Evolutionary conservation across 2,888 invertebrate genomes (phyloP), one percentile per base, ranked within the genome.

Genomic region (Oeneis ivallda): DNA sequence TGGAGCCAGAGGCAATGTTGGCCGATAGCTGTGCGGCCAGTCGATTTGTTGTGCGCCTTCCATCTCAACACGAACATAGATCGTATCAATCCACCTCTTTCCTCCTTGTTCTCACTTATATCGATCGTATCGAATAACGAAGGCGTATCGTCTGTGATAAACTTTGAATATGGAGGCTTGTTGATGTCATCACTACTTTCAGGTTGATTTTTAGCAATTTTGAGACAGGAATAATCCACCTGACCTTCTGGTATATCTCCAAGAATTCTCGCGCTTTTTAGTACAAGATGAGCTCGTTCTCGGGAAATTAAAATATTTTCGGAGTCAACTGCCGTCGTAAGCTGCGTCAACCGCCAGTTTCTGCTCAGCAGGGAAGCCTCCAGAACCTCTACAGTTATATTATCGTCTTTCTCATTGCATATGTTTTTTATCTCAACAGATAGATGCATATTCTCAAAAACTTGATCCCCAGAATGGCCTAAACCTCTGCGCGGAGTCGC

Each of bases 371-470:
- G 65, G 17, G 67, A 80, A 3, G 69, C 67, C 49, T 74, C 75
- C 34, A 83, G 76, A 19, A 95, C 79, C 70, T 93, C 92, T 17
- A 95, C 86, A 83, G 91, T 67, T 85, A 93, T 72, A 81, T 93
- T 88, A 0, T 93, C 92, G 75, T 94, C 93, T 75, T 94, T 94
- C 13, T 93, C 89, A 74, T 93, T 93, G 80, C 94, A 94, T 45
- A 94, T 89, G 83, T 96, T 96, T 75, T 94, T 95, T 0, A 95
- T 88, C 76, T 94, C 94, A 3, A 96, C 84, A 43, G 95, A 93
- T 11, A 96, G 78, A 57, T 94, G 94, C 78, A 96, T 86, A 61
- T 93, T 94, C 73, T 94, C 93, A 41, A 86, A 79, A 11, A 82
- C 78, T 8, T 85, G 82, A 0, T 79, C 83, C 7, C 81, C 77